These are phyloP conservation scores for Cetonia aurata DNA, from an alignment of 2,888 invertebrate species.

Conservation along the genomic window DNA sequence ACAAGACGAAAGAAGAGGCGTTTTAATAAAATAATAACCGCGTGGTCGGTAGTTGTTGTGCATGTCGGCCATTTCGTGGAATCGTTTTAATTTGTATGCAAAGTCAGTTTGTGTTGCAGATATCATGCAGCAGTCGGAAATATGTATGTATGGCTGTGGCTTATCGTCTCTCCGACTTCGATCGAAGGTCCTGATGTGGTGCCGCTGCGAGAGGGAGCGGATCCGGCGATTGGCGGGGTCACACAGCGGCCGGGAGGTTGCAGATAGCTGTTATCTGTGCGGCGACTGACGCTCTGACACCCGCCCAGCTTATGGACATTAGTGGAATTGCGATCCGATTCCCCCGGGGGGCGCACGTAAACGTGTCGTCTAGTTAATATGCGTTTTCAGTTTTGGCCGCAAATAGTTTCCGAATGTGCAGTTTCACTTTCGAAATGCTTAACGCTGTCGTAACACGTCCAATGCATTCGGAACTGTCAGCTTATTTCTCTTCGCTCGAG, in stretches of 20 bases:
- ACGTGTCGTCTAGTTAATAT: conserved; percentile 40
- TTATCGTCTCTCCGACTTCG: conserved; percentile 40
- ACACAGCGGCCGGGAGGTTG: conserved; percentile 51
- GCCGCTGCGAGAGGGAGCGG: conserved; percentile 20
- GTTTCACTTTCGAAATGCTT: conserved; percentile 31
- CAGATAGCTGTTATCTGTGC: conserved; percentile 58
- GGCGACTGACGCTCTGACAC: conserved; percentile 54
- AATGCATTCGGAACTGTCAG: conserved; percentile 1
- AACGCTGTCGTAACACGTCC: conserved; percentile 1
- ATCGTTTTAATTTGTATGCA: conserved; percentile 54
- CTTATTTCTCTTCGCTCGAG: conserved; percentile 8
- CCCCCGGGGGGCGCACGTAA: conserved; percentile 44
- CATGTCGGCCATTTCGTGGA: conserved; percentile 24
- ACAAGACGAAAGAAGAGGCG: conserved; percentile 13
- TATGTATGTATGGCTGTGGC: conserved; percentile 35
- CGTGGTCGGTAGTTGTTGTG: not conserved
- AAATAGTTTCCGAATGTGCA: conserved; percentile 37
- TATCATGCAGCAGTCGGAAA: conserved; percentile 52
- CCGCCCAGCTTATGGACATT: conserved; percentile 53
- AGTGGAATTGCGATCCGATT: conserved; percentile 56
- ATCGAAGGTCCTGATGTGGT: conserved; percentile 38
- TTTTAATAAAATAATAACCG: conserved; percentile 22
- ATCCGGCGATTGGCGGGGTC: conserved; percentile 47
- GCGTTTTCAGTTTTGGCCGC: conserved; percentile 31
- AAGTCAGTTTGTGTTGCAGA: conserved; percentile 55